phyloP scores from a whole-genome alignment of 2,797 vertebrate species.

The Scyliorhinus canicula region DNA sequence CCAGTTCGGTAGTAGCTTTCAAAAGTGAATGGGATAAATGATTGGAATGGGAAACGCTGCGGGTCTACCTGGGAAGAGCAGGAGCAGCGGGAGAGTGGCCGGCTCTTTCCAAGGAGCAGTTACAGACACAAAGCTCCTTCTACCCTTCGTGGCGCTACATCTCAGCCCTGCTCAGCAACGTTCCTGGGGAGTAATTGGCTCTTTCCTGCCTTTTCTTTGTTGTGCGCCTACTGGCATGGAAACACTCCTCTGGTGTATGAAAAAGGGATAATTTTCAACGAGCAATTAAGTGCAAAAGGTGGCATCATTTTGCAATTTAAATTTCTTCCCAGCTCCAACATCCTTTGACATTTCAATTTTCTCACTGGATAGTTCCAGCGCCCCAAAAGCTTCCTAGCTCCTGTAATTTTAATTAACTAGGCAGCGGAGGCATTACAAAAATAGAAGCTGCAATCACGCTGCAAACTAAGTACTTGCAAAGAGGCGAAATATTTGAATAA shows the following conservation, averaged over 20 bases:
- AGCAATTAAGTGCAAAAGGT: conserved; percentile 15
- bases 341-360: conserved; percentile 36
- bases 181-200: too few relatives aligned
- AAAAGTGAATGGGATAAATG: not conserved
- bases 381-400: conserved; percentile 12
- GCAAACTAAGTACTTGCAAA: not conserved
- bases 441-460: conserved; percentile 5
- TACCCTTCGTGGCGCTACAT: too few relatives aligned
- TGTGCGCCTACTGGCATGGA: not conserved
- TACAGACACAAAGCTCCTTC: not conserved
- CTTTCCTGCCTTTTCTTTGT: not conserved
- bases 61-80: not conserved
- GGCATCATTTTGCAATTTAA: not conserved
- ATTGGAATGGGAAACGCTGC: not conserved
- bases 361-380: not conserved
- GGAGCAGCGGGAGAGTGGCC: not conserved
- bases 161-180: not conserved
- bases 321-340: not conserved
- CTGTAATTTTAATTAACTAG: conserved; percentile 35
- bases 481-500: not conserved
- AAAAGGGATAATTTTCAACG: not conserved
- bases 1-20: not conserved
- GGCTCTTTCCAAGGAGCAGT: not conserved
- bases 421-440: not conserved
- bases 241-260: not conserved